Base-by-base conservation (phyloP, 2,888 invertebrate species). In the Drosophila leonis region DNA sequence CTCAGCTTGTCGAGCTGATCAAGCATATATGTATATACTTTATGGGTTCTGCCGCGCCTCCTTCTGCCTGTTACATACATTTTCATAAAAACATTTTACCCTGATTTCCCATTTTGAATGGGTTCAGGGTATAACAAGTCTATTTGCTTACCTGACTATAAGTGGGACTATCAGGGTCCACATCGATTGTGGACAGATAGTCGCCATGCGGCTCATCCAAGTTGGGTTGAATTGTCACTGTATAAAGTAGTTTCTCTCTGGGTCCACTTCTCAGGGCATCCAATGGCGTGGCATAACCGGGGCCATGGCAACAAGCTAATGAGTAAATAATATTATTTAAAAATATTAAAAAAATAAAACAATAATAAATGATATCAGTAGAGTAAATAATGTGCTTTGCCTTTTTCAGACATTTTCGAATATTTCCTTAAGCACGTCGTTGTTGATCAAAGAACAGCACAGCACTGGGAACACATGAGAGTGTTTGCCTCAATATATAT, bases 161-260 rank as follows among this genome's bases (percentile, higher is more conserved):
- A 3, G 96, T 97, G 12, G 96, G 93, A 67, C 98, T 98, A 1
- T 94, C 92, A 0, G 98, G 98, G 92, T 99, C 96, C 1, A 98
- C 96, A 91, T 99, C 98, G 0, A 99, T 95, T 0, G 98, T 98
- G 15, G 97, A 96, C 73, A 99, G 93, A 90, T 98, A 97, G 93
- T 99, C 99, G 3, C 97, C 95, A 89, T 96, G 96, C 0, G 94
- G 94, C 57, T 93, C 92, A 24, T 93, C 91, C 35, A 92, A 90
- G 82, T 96, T 95, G 0, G 97, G 97, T 83, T 97, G 96, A 46
- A 98, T 95, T 85, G 98, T 98, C 29, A 97, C 95, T n/a, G 98
- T 96, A 92, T 99, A 99, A 15, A 99, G 93, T 12, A 99, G 93
- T 91, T 96, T 95, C 91, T 99, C 99, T 55, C 95, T 94, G 0